Conservation (phyloP, 2,113 vertebrate species). For the Dipodomys ordii region DNA sequence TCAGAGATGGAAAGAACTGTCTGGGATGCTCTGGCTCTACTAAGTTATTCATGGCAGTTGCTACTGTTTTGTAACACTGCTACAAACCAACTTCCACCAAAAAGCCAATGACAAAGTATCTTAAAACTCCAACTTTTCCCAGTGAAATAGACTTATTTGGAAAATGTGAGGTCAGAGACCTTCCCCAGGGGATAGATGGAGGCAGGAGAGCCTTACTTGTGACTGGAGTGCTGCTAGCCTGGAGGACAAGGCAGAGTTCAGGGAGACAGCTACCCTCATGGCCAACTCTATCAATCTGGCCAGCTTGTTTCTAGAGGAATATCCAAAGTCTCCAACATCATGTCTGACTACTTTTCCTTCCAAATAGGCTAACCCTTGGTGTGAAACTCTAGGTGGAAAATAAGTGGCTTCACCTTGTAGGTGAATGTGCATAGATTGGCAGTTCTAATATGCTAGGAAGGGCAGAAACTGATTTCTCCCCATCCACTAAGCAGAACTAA, state of each 20-base stretch:
- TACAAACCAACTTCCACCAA: background rate
- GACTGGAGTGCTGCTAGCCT: background rate
- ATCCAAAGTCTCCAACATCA: background rate
- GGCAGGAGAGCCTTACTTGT: background rate
- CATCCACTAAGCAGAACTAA: background rate
- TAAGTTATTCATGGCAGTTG: background rate
- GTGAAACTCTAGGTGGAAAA: background rate
- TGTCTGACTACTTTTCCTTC: background rate
- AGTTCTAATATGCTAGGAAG: background rate
- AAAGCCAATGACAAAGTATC: background rate
- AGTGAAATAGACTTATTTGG: background rate
- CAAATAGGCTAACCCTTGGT: background rate
- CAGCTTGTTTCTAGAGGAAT: background rate
- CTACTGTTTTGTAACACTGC: background rate
- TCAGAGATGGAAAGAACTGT: conserved; percentile 41
- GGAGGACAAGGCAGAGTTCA: background rate
- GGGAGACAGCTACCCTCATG: conserved; percentile 18
- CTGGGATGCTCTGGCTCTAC: background rate
- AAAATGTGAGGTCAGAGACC: background rate
- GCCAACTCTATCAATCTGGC: background rate
- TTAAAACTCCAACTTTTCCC: background rate
- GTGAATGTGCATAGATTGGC: background rate
- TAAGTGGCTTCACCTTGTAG: background rate
- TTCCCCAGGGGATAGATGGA: background rate
- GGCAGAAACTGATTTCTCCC: background rate